Base-by-base conservation (phyloP, 2,113 vertebrate species). In the Hydrochoerus hydrochaeris region DNA sequence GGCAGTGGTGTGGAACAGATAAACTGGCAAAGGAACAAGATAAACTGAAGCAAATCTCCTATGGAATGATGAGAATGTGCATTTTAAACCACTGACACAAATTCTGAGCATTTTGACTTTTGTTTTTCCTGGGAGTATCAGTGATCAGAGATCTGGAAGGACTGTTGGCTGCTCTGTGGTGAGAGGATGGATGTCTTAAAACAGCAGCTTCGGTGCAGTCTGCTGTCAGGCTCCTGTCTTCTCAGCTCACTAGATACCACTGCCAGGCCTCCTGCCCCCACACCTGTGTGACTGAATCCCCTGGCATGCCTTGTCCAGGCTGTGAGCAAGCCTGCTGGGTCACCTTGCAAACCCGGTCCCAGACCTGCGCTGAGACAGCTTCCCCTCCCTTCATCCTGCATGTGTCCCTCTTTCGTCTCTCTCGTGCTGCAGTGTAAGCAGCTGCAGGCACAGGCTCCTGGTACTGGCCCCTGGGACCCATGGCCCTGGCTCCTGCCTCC, bases 311-410 rank as follows among this genome's bases (percentile, higher is more conserved):
- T 2, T 1, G 0, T 24, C 32, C 2, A 3, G 0, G 2, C n/a
- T 13, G 0, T 11, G 22, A 1, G 2, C 16, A 46, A 14, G 63
- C 52, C 52, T 7, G 1, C 1, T 16, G 32, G 35, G 12, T 5
- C 19, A 1, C 16, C 11, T 30, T 44, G 46, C n/a, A 5, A 2
- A 8, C 7, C 0, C 1, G 41, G 24, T 3, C 46, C 60, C 20
- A 7, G 0, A 1, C 0, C 30, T 3, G 4, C 52, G 41, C 52
- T 7, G 58, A 12, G 22, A 1, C 30, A 17, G 60, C 38, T 12
- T 32, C 28, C 28, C 28, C 1, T 2, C 8, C 52, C 19, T 52
- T 30, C 24, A 11, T 7, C 32, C 77, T 35, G 65, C 35, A 20
- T 16, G 16, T 17, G 17, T 12, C 0, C 30, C 28, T 32, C 67